Percentiles rank a stretch among this genome's conserved stretches.
Evolutionary conservation across 2,113 vertebrate genomes (phyloP).

Genomic region (Oenanthe melanoleuca): DNA sequence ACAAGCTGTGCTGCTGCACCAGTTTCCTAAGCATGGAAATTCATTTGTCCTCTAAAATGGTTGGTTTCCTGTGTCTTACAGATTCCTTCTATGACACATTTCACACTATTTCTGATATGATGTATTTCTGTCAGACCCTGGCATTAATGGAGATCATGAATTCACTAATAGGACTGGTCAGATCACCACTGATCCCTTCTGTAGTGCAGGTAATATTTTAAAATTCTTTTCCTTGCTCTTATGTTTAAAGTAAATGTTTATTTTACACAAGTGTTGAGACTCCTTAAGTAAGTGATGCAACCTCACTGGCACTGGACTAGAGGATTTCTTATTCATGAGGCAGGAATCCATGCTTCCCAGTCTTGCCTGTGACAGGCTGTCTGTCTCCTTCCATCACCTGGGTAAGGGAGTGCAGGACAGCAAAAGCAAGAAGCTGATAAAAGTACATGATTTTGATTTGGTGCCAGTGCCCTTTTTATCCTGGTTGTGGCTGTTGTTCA

Average conservation of each 20-base stretch:
- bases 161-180: slow-evolving; percentile 85
- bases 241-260: background rate
- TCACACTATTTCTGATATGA: slow-evolving; percentile 87
- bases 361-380: background rate
- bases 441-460: background rate
- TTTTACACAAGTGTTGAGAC: background rate
- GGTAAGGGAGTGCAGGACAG: background rate
- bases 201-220: slow-evolving; percentile 82
- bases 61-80: slow-evolving; percentile 53
- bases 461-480: background rate
- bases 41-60: background rate
- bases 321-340: background rate
- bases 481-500: background rate
- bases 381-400: background rate
- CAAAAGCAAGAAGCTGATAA: background rate
- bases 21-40: background rate
- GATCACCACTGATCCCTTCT: slow-evolving; percentile 81
- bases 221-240: background rate
- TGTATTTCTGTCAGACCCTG: slow-evolving; percentile 96
- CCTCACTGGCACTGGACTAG: background rate
- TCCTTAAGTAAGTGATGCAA: background rate
- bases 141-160: slow-evolving; percentile 88
- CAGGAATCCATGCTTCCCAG: background rate
- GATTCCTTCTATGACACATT: slow-evolving; percentile 95
- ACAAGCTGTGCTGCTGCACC: background rate